Conservation (phyloP, 1,140 invertebrate species). For the Campoletis sonorensis region DNA sequence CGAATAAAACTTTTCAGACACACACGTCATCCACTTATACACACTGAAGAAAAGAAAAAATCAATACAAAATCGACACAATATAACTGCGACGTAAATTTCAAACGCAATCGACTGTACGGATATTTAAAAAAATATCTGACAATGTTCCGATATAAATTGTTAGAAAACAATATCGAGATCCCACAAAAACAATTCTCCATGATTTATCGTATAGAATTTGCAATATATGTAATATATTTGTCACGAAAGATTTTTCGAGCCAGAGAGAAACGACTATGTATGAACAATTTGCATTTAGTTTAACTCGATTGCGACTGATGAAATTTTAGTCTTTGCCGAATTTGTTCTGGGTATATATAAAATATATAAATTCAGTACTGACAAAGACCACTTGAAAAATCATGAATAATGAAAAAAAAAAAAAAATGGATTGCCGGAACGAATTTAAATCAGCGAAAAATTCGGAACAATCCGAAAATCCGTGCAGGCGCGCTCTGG, state of each 20-base stretch:
- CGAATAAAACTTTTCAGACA: constrained; percentile 31
- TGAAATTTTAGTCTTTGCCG: neutral
- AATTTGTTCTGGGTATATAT: neutral
- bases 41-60: neutral
- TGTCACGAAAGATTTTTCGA: neutral
- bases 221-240: neutral
- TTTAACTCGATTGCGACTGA: neutral
- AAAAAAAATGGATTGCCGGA: no score
- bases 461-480: constrained; percentile 16
- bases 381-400: neutral
- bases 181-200: constrained; percentile 43
- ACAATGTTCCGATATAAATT: constrained; percentile 50
- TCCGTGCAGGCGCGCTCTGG: constrained; percentile 42
- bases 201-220: constrained; percentile 46
- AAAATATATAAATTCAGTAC: neutral
- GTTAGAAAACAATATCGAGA: constrained; percentile 61
- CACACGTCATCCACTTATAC: neutral
- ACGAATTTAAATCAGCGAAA: neutral
- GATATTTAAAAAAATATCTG: constrained; percentile 31
- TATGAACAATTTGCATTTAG: neutral
- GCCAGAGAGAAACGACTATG: neutral
- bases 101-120: neutral
- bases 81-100: neutral
- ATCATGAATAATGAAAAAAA: neutral
- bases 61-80: neutral